Evolutionary conservation across 1,140 invertebrate species (phyloP).

Genomic region (Ericerus pela): DNA sequence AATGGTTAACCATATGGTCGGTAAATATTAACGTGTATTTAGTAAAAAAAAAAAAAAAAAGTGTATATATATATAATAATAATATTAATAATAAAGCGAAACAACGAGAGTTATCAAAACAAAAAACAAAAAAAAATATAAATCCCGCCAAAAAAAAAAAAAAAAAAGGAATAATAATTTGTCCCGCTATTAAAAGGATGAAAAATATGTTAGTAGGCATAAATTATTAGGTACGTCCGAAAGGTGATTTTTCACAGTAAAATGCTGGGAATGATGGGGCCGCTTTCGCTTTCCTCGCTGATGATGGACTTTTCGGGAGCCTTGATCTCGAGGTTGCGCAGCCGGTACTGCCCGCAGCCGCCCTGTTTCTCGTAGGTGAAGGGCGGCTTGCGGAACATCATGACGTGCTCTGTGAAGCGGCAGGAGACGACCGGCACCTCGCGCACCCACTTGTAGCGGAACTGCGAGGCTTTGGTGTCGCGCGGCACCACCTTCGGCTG

Average conservation of each 20-base stretch:
- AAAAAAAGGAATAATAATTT: too few relatives aligned
- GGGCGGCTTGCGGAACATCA: background rate
- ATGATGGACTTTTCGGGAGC: background rate
- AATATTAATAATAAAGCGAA: too few relatives aligned
- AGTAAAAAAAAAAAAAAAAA: too few relatives aligned
- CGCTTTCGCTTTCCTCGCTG: background rate
- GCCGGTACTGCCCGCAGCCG: background rate
- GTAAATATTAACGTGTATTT: too few relatives aligned
- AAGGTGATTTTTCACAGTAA: background rate
- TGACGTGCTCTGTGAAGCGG: slow-evolving; percentile 2
- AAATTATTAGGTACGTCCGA: too few relatives aligned
- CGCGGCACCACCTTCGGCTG: background rate
- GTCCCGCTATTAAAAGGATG: too few relatives aligned
- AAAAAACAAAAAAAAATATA: too few relatives aligned
- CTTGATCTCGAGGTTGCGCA: background rate
- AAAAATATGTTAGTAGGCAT: too few relatives aligned
- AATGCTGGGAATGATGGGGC: background rate
- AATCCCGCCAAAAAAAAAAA: too few relatives aligned
- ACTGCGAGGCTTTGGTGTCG: background rate
- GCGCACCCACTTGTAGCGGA: background rate
- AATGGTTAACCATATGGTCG: too few relatives aligned
- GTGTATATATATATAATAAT: too few relatives aligned
- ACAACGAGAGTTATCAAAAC: too few relatives aligned
- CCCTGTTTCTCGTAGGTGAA: background rate
- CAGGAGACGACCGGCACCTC: background rate